A percentile compares a stretch with the other conserved stretches of the same genome.
Evolutionary conservation across 2,797 vertebrate species (phyloP).

Genomic region (Danio albolineatus): DNA sequence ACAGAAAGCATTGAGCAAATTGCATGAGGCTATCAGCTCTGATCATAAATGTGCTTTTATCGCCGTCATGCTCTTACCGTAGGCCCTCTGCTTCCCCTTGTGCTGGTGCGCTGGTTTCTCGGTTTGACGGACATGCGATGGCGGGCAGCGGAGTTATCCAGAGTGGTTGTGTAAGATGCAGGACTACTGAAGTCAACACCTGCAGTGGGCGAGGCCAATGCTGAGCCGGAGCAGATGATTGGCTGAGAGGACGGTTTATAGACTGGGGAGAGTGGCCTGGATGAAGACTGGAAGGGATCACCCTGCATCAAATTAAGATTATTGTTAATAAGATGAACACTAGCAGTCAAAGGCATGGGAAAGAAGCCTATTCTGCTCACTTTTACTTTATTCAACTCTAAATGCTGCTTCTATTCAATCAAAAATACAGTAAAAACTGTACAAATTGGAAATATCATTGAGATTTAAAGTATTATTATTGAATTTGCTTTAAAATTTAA

Average conservation of each 20-base stretch:
- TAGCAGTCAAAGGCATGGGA: too few relatives aligned
- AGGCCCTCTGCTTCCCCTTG: slow-evolving; percentile 73
- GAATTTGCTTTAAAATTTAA: too few relatives aligned
- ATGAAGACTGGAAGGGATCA: slow-evolving; percentile 76
- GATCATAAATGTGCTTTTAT: not conserved
- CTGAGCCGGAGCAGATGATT: slow-evolving; percentile 24
- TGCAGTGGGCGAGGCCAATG: slow-evolving; percentile 55
- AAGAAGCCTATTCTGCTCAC: too few relatives aligned
- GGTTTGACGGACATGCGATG: slow-evolving; percentile 87
- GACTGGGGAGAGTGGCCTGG: slow-evolving; percentile 75
- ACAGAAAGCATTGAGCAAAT: too few relatives aligned
- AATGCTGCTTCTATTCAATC: too few relatives aligned
- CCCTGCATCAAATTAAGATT: slow-evolving; percentile 37
- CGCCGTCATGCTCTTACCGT: slow-evolving; percentile 69
- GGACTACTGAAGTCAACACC: slow-evolving; percentile 78
- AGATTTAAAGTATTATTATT: too few relatives aligned
- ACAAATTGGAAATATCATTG: too few relatives aligned
- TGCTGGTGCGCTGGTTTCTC: slow-evolving; percentile 81
- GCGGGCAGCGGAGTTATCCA: slow-evolving; percentile 87
- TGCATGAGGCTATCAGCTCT: too few relatives aligned
- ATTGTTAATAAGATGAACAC: not conserved
- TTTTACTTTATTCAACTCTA: too few relatives aligned
- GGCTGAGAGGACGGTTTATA: slow-evolving; percentile 60
- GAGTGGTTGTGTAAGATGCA: slow-evolving; percentile 74
- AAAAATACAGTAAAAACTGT: too few relatives aligned